Base-by-base conservation (phyloP, 2,797 vertebrate species). In the Denticeps clupeoides region DNA sequence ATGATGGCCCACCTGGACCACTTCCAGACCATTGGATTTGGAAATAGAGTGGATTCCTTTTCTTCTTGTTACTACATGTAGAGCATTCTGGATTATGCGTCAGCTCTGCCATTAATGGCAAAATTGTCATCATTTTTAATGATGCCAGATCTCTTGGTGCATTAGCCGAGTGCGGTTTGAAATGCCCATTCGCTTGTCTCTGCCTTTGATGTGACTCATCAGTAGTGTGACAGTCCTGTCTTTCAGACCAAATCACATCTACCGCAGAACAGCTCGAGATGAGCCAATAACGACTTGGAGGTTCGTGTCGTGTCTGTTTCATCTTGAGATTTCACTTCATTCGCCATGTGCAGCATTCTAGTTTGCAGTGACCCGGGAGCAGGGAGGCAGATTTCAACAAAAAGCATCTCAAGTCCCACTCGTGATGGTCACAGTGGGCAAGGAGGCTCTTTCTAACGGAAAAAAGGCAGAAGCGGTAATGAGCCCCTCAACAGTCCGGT, bases 381-480 rank as follows among this genome's bases (percentile, higher is more conserved):
- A 31, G 35, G 32, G 6, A 13, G 25, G 4, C 7, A 16, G n/a
- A 16, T 13, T 12, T 33, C 16, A 19, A 16, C 6, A 47, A 33
- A 4, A 33, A 13, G 9, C 4, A 1, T 24, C 13, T 47, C 11
- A 9, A 47, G 12, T 13, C 21, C 44, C 9, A 10, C 18, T 19
- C 29, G 7, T 35, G 13, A 33, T 9, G 29, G 29, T 9, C 29
- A 21, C 23, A 2, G 7, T 8, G 18, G 19, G 29, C 26, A 15
- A 15, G 37, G 32, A 32, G 35, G 18, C 19, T n/a, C 26, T 50
- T 31, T 29, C 38, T 50, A 21, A 24, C 19, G 28, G 38, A 31
- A 32, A 29, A 45, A n/a, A n/a, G 21, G 12, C 13, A 19, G 44
- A 9, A 41, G 11, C 5, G 9, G 27, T 49, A 41, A 41, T 38